Evolutionary conservation across 2,888 invertebrate species (phyloP).

Genomic region (Zaprionus obscuricornis): DNA sequence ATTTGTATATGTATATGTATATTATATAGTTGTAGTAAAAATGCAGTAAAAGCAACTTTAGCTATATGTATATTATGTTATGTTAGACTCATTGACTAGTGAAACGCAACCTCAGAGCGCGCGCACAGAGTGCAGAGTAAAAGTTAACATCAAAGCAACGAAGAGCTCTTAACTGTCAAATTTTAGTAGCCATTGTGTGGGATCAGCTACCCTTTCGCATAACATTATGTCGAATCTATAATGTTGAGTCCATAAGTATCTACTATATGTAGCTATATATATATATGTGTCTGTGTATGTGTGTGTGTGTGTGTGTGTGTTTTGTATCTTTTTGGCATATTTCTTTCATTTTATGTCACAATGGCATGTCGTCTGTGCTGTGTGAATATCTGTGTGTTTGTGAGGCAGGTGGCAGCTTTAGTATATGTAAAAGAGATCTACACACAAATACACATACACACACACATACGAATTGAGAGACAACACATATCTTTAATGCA

Average conservation of each 20-base stretch:
- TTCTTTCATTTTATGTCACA: conserved; percentile 58
- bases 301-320: conserved; percentile 19
- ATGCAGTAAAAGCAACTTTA: conserved; percentile 28
- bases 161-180: conserved; percentile 59
- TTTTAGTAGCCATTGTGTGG: conserved; percentile 66
- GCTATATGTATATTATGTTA: no score
- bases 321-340: conserved; percentile 24
- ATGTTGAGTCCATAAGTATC: conserved; percentile 53
- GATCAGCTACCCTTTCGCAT: conserved; percentile 65
- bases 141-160: background rate
- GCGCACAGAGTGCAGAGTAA: no score
- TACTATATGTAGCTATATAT: conserved; percentile 23
- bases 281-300: conserved; percentile 8
- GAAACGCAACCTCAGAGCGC: conserved; percentile 3
- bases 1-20: background rate
- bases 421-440: background rate
- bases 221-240: conserved; percentile 55
- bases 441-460: conserved; percentile 1
- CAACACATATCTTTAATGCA: conserved; percentile 71
- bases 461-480: no score
- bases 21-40: conserved; percentile 10
- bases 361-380: no score
- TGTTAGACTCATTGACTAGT: conserved; percentile 17
- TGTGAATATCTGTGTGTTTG: no score
- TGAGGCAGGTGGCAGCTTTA: conserved; percentile 10